These are phyloP conservation scores for Carassius carassius DNA, from an alignment of 2,113 vertebrate species.

Conservation along the genomic window DNA sequence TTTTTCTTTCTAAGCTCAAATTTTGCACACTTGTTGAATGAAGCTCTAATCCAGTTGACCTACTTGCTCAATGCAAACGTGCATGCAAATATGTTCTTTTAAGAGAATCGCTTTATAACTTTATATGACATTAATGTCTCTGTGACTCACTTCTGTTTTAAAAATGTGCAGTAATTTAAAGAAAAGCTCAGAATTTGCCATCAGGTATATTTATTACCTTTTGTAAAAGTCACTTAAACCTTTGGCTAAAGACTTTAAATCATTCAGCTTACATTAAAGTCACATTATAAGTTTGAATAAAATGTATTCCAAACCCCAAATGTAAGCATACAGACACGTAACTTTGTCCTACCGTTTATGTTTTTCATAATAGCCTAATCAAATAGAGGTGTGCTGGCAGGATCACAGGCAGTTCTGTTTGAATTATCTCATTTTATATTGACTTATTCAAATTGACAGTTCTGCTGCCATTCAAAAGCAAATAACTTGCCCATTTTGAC, in stretches of 20 bases:
- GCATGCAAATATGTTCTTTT: background rate
- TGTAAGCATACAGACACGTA: background rate
- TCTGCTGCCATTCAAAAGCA: background rate
- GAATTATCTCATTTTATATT: background rate
- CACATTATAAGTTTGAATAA: background rate
- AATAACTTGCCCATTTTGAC: background rate
- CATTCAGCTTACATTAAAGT: background rate
- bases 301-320: background rate
- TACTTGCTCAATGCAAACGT: background rate
- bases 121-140: background rate
- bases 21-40: background rate
- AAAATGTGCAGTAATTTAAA: background rate
- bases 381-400: slow-evolving; percentile 19
- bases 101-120: background rate
- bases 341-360: background rate
- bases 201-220: no score
- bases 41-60: background rate
- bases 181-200: background rate
- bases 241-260: background rate
- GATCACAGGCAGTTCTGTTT: background rate
- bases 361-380: background rate
- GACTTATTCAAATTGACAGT: slow-evolving; percentile 17
- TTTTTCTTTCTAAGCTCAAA: background rate
- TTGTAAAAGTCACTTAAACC: no score
- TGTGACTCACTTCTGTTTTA: background rate